Conservation (phyloP, 1,140 invertebrate genomes). For the Drosophila tropicalis region DNA sequence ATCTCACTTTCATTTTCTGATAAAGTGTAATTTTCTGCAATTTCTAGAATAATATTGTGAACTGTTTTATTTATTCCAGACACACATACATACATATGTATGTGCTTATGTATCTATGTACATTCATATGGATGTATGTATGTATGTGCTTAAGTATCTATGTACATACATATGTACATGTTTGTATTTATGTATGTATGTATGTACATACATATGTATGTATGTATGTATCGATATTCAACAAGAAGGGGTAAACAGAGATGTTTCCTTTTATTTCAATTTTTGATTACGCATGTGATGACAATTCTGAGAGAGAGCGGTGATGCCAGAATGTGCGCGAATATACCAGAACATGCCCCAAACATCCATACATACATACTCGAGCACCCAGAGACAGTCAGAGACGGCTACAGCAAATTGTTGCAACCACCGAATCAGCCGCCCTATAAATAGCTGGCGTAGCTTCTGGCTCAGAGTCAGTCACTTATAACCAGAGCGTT, state of each 20-base stretch:
- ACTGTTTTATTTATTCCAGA: constrained; percentile 15
- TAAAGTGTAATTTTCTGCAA: constrained; percentile 21
- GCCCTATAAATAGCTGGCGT: constrained; percentile 60
- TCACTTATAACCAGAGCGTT: constrained; percentile 50
- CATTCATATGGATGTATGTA: too few species aligned
- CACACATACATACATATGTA: too few species aligned
- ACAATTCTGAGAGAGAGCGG: background rate
- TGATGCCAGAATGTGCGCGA: constrained; percentile 49
- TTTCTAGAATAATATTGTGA: constrained; percentile 59
- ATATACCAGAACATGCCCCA: constrained; percentile 24
- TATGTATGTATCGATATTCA: too few species aligned
- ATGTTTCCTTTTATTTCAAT: too few species aligned
- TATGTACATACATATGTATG: too few species aligned
- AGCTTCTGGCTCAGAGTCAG: constrained; percentile 48
- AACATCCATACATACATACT: background rate
- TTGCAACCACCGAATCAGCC: constrained; percentile 28
- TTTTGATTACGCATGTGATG: background rate
- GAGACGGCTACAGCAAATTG: constrained; percentile 11
- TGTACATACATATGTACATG: too few species aligned
- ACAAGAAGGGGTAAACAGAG: too few species aligned
- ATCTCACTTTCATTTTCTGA: too few species aligned
- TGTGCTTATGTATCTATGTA: too few species aligned
- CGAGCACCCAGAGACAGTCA: constrained; percentile 13
- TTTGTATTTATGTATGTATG: too few species aligned
- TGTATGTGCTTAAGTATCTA: too few species aligned